Evolutionary conservation across 1,140 invertebrate species (phyloP).

Genomic region (fruit fly (Drosophila melanogaster)): Release_6_plus_ISO1_MT NC_004354.4:16205501-16206000

Average conservation of each 20-base stretch:
- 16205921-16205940: not conserved
- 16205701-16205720: slow-evolving; percentile 44
- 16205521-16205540: slow-evolving; percentile 19
- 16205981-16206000: not conserved
- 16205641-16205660: slow-evolving; percentile 22
- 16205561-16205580: slow-evolving; percentile 1
- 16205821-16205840: not conserved
- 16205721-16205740: slow-evolving; percentile 68
- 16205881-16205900: not conserved
- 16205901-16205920: not conserved
- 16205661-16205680: slow-evolving; percentile 82
- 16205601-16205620: slow-evolving; percentile 10
- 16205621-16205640: slow-evolving; percentile 6
- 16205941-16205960: not conserved
- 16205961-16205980: not conserved
- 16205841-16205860: slow-evolving; percentile 2
- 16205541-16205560: slow-evolving; percentile 18
- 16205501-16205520: not conserved
- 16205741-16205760: slow-evolving; percentile 17
- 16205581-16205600: slow-evolving; percentile 19
- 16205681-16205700: slow-evolving; percentile 84
- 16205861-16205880: not conserved
- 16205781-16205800: too few relatives aligned
- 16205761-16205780: too few relatives aligned
- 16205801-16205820: too few relatives aligned